Evolutionary conservation across 2,113 vertebrate genomes (phyloP), one percentile per base, ranked within the genome.

Genomic region (Enhydra lutris): DNA sequence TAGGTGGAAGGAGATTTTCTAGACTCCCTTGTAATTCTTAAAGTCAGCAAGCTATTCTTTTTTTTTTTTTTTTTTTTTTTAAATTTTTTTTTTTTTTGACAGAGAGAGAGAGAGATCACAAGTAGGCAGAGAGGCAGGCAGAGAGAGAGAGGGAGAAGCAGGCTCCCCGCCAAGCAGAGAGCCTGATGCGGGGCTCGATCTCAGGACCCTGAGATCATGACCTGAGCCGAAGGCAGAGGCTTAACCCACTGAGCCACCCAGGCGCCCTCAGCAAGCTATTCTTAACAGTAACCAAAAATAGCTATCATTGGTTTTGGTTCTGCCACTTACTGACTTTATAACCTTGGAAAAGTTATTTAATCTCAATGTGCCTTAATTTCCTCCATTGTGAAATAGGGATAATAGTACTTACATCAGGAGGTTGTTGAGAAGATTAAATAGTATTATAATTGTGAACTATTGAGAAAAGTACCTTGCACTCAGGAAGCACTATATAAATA

Each of bases 371-470:
- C 20, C 76, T 97, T 91, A 87, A 95, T 87, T 95, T 91, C 31
- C 61, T 92, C 24, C 24, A 81, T 29, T 83, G 59, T 50, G 91
- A 74, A 96, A 55, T 81, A 76, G 76, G 83, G 29, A 78, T 88
- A 63, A 82, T 76, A 76, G 17, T 87, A 39, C 26, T 80, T 61
- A 74, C 7, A 65, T 87, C 23, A 34, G 63, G 55, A 88, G 9
- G n/a, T 42, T 91, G 74, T 94, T 95, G 39, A 95, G 65, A 85
- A 52, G 20, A 61, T 91, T 95, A 91, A 76, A 88, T 91, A n/a
- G 29, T 93, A 80, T 73, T 61, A 20, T 91, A 91, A 78, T 83
- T 79, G 61, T 78, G 65, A 89, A 94, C 52, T 80, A 83, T 42
- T 83, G 59, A 73, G 31, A 79, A 78, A 92, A 85, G 36, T 88